Evolutionary conservation across 1,140 invertebrate species (phyloP).

Genomic region (Hesperophylax magnus): DNA sequence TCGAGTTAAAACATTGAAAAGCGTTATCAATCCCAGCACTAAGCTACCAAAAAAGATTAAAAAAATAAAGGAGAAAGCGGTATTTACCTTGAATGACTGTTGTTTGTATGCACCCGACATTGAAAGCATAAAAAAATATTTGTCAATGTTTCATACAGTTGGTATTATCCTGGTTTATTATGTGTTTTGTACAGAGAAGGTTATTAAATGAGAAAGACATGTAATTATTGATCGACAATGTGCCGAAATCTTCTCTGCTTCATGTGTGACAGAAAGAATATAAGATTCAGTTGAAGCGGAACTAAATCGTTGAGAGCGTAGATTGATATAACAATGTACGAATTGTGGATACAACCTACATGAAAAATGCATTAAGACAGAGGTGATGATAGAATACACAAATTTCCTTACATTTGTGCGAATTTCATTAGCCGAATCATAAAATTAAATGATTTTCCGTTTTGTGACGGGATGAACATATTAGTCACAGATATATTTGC

Average conservation of each 20-base stretch:
- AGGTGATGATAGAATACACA: not conserved
- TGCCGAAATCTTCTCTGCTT: not conserved
- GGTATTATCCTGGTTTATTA: conserved; percentile 12
- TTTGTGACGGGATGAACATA: conserved; percentile 13
- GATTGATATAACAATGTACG: not conserved
- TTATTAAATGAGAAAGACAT: conserved; percentile 11
- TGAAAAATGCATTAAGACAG: no score
- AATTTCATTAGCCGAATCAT: not conserved
- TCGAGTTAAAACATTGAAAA: conserved; percentile 36
- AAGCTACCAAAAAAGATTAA: conserved; percentile 51
- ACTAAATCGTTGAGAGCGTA: not conserved
- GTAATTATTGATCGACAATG: not conserved
- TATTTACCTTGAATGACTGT: conserved; percentile 59
- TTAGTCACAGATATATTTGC: conserved; percentile 5
- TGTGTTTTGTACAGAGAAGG: conserved; percentile 20
- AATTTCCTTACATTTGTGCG: not conserved
- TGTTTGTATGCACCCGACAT: conserved; percentile 57
- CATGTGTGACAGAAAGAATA: not conserved
- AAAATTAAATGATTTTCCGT: not conserved
- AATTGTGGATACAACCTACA: no score
- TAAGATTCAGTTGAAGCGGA: not conserved
- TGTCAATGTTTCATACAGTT: conserved; percentile 51
- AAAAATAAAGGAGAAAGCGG: conserved; percentile 53
- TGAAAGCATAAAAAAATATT: conserved; percentile 58
- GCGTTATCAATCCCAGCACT: conserved; percentile 50